phyloP scores from a whole-genome alignment of 2,113 vertebrate species.

The Scomber colias region DNA sequence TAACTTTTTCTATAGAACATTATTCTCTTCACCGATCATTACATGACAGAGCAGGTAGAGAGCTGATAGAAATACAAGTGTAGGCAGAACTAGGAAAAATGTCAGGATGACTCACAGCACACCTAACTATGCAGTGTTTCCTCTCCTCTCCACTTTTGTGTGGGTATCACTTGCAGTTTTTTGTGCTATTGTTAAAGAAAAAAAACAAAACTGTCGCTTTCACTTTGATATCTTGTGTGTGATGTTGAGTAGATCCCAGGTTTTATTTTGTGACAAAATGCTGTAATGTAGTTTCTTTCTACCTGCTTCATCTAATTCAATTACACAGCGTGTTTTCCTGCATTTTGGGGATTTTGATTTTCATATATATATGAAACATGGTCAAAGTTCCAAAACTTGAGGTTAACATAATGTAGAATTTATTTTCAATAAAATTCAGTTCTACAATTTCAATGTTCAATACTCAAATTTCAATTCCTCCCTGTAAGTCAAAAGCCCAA shows the following conservation, averaged over 20 bases:
- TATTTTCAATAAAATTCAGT: no score
- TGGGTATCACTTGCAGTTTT: slow-evolving; percentile 39
- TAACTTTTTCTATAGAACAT: slow-evolving; percentile 7
- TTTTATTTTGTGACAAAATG: slow-evolving; percentile 43
- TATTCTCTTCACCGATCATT: slow-evolving; percentile 8
- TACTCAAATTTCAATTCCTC: no score
- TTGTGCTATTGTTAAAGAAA: slow-evolving; percentile 2
- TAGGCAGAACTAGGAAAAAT: slow-evolving; percentile 61
- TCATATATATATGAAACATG: no score
- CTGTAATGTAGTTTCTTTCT: slow-evolving; percentile 21
- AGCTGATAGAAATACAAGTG: slow-evolving; percentile 51
- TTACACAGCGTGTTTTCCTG: slow-evolving; percentile 3
- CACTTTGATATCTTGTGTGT: slow-evolving; percentile 17
- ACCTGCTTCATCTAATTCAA: neutral
- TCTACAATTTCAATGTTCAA: no score
- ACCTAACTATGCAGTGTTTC: slow-evolving; percentile 25
- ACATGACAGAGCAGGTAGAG: slow-evolving; percentile 25
- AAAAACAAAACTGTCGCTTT: slow-evolving; percentile 24
- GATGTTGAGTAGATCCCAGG: slow-evolving; percentile 15
- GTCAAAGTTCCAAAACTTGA: no score
- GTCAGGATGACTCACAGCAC: slow-evolving; percentile 62
- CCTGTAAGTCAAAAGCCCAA: no score
- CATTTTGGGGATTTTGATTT: slow-evolving; percentile 5
- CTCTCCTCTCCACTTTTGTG: slow-evolving; percentile 12
- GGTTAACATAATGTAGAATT: no score